Conservation (phyloP, 2,797 vertebrate species). For the Tinamus major region DNA sequence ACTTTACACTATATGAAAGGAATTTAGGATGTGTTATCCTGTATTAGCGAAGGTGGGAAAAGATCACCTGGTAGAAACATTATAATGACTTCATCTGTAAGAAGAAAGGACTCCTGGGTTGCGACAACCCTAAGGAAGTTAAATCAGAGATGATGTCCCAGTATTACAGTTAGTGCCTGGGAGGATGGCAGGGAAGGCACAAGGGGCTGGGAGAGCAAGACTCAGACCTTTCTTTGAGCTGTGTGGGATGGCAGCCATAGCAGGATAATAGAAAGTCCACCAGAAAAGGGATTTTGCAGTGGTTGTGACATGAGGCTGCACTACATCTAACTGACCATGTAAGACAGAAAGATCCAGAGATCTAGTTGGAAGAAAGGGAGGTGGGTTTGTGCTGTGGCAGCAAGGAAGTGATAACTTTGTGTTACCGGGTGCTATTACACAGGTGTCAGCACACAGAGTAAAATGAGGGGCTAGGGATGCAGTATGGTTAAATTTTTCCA, state of each 20-base stretch:
- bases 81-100: not conserved
- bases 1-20: not conserved
- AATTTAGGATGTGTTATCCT: not conserved
- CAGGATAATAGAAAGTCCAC: not conserved
- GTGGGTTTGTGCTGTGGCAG: not conserved
- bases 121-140: not conserved
- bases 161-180: not conserved
- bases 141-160: not conserved
- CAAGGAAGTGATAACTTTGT: not conserved
- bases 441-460: not conserved
- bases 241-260: not conserved
- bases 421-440: not conserved
- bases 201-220: not conserved
- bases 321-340: not conserved
- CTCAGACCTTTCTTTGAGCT: not conserved
- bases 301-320: not conserved
- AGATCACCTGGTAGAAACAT: not conserved
- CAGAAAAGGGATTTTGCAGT: not conserved
- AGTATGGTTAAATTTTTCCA: not conserved
- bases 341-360: not conserved
- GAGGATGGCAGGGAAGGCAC: not conserved
- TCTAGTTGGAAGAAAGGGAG: not conserved
- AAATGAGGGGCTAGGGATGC: not conserved
- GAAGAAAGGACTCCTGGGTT: not conserved
- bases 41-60: not conserved